These are phyloP conservation scores for Podabrus alpinus DNA, from an alignment of 2,888 invertebrate species.

Conservation along the genomic window DNA sequence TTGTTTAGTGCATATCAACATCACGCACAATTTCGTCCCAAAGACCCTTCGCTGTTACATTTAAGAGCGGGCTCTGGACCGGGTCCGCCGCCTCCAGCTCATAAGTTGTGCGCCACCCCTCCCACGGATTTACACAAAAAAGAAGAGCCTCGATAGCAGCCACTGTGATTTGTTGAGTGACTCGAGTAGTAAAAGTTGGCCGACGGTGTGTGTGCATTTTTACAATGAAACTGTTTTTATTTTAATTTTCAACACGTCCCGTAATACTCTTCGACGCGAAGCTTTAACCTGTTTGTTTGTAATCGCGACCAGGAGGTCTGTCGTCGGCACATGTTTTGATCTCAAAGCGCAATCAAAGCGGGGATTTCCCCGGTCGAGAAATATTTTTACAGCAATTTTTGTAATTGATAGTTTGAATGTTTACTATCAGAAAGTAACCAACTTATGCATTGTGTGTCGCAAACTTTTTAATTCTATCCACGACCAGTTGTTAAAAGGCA, in stretches of 20 bases:
- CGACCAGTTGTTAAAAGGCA: slow-evolving; percentile 19
- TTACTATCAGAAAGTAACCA: slow-evolving; percentile 24
- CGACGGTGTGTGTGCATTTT: slow-evolving; percentile 14
- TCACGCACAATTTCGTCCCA: slow-evolving; percentile 56
- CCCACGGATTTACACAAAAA: slow-evolving; percentile 64
- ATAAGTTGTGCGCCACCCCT: slow-evolving; percentile 61
- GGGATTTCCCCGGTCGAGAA: slow-evolving; percentile 33
- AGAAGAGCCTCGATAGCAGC: slow-evolving; percentile 64
- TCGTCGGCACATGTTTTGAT: slow-evolving; percentile 26
- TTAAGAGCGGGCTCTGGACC: slow-evolving; percentile 60
- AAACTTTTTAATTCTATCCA: slow-evolving; percentile 28
- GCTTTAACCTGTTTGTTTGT: slow-evolving; percentile 17
- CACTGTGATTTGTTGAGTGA: slow-evolving; percentile 16
- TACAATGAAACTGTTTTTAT: slow-evolving; percentile 13
- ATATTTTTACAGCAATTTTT: slow-evolving; percentile 52
- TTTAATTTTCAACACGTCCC: slow-evolving; percentile 17
- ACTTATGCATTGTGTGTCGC: slow-evolving; percentile 36
- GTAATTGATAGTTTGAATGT: slow-evolving; percentile 41
- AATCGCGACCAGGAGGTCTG: slow-evolving; percentile 18
- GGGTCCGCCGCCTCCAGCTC: slow-evolving; percentile 57
- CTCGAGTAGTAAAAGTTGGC: slow-evolving; percentile 7
- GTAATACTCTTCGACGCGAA: slow-evolving; percentile 17
- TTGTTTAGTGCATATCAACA: slow-evolving; percentile 68
- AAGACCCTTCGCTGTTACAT: slow-evolving; percentile 61
- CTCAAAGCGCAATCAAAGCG: slow-evolving; percentile 32